Conservation (phyloP, 2,888 invertebrate species). For the Tromatobia lineatoria region DNA sequence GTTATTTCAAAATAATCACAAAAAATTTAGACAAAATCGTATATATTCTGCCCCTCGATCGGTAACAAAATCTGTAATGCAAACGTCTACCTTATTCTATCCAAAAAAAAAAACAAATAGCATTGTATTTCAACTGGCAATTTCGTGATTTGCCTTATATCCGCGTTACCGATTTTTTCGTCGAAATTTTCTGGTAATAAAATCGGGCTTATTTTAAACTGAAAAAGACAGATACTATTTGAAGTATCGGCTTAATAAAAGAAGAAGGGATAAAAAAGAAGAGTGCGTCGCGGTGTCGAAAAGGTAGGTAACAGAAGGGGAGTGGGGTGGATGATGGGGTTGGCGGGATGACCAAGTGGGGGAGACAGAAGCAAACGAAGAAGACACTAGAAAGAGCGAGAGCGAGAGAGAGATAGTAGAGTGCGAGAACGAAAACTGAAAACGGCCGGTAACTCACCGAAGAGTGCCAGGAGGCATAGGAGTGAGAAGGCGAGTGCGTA, state of each 20-base stretch:
- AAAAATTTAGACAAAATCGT: too few species aligned
- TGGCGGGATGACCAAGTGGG: constrained; percentile 26
- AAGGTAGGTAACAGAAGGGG: constrained; percentile 41
- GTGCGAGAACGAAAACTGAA: constrained; percentile 21
- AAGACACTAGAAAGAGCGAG: constrained; percentile 41
- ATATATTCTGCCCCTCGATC: too few species aligned
- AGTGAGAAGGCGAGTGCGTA: constrained; percentile 76
- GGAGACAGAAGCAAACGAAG: constrained; percentile 39
- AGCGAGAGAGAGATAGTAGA: constrained; percentile 43
- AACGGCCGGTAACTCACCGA: constrained; percentile 79
- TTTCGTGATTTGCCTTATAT: too few species aligned
- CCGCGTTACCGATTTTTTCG: too few species aligned
- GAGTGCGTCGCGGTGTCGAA: constrained; percentile 22
- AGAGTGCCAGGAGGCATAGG: constrained; percentile 80
- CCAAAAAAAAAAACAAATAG: too few species aligned
- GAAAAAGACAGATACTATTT: too few species aligned
- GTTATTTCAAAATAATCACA: too few species aligned
- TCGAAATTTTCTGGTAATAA: too few species aligned
- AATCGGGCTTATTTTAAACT: too few species aligned
- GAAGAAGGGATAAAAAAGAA: constrained; percentile 31
- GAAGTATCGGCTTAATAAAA: not conserved
- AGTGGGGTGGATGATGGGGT: constrained; percentile 27
- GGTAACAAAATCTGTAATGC: too few species aligned
- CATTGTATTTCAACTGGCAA: too few species aligned
- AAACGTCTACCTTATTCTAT: too few species aligned